A percentile compares a stretch with the other conserved stretches of the same genome.
Evolutionary conservation across 37 sponge, comb jelly and placozoan species (phyloP).

Genomic region (Hormiphora californensis): DNA sequence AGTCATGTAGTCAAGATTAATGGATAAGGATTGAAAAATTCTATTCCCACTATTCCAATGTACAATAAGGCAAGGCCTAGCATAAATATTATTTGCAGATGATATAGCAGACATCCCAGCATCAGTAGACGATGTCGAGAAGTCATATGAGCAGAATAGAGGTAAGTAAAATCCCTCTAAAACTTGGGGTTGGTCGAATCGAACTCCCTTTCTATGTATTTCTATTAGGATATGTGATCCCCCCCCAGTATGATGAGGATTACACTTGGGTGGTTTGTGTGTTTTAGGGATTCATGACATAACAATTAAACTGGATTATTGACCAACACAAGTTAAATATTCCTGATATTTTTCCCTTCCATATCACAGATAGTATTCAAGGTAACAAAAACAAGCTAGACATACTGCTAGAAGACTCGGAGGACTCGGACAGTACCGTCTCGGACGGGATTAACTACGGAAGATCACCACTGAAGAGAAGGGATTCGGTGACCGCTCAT

Average conservation of each 20-base stretch:
- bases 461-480: background rate
- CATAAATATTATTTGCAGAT: background rate
- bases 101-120: conserved; percentile 4
- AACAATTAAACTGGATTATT: too few species aligned
- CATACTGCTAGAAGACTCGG: background rate
- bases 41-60: background rate
- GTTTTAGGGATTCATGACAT: too few species aligned
- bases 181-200: too few species aligned
- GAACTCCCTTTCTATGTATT: too few species aligned
- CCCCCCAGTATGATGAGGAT: too few species aligned
- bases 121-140: background rate
- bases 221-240: too few species aligned
- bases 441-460: background rate
- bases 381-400: background rate
- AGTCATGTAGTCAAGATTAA: too few species aligned
- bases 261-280: too few species aligned
- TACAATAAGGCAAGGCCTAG: background rate
- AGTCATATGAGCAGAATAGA: background rate
- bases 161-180: too few species aligned
- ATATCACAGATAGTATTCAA: background rate
- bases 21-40: too few species aligned
- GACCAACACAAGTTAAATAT: too few species aligned
- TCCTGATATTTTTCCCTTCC: too few species aligned
- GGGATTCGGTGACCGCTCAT: background rate
- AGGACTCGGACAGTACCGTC: background rate